Evolutionary conservation across 1,140 invertebrate species (phyloP).

Genomic region (Bilobella aurantiaca): DNA sequence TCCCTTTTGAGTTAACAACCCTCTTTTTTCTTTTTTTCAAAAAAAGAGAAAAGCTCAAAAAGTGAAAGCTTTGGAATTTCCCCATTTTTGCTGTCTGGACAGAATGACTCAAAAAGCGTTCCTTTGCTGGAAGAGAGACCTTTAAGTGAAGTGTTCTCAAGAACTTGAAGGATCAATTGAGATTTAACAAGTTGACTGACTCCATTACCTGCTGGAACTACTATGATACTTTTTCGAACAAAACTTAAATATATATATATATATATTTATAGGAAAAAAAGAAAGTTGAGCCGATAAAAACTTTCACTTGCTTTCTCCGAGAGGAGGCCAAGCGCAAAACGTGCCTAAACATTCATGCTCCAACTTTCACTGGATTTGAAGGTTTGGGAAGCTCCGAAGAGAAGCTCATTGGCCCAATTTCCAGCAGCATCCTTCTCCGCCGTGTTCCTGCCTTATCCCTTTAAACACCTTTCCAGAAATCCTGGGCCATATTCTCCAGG

Average conservation of each 20-base stretch:
- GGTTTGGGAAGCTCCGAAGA: not conserved
- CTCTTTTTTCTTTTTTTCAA: too few species aligned
- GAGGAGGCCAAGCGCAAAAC: not conserved
- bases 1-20: too few species aligned
- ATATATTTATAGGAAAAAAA: not conserved
- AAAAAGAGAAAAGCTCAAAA: too few species aligned
- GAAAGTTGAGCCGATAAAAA: slow-evolving; percentile 9
- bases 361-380: not conserved
- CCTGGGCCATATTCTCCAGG: not conserved
- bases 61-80: too few species aligned
- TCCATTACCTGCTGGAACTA: slow-evolving; percentile 3
- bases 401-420: not conserved
- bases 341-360: slow-evolving; percentile 3
- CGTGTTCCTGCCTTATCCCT: not conserved
- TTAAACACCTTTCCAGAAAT: not conserved
- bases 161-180: slow-evolving; percentile 3
- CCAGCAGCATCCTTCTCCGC: not conserved
- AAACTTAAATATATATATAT: not conserved
- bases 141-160: not conserved
- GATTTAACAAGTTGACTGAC: slow-evolving; percentile 8
- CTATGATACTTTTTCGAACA: not conserved
- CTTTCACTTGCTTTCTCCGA: not conserved
- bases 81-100: too few species aligned
- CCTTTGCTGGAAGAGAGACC: too few species aligned
- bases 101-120: too few species aligned